Base-by-base conservation (phyloP, 2,797 vertebrate species). In the Gadopsis marmoratus region DNA sequence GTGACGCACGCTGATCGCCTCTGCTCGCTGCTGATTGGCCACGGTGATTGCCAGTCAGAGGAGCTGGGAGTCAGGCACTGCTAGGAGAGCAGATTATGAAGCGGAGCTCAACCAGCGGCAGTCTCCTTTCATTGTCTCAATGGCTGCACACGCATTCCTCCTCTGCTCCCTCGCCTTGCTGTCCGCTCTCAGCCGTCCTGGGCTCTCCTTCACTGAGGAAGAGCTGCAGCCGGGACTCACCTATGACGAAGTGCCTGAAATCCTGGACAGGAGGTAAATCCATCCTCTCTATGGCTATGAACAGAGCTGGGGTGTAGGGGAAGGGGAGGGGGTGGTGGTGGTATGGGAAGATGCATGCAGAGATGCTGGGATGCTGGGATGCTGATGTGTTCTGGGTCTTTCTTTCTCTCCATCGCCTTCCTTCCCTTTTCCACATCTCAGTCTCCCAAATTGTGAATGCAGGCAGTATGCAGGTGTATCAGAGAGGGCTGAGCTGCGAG, bases 41-140 rank as follows among this genome's bases (percentile, higher is more conserved):
- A 61, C 14, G 0, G 48, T 6, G 23, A 21, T 88, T 87, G 95
- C 88, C 93, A 82, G 86, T 96, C 92, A 89, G 72, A 75, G 77
- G 86, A 86, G 90, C 91, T 88, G 87, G 88, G 94, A 93, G 90
- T 91, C 91, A 89, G 91, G 93, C 90, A 85, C 92, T 93, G 94
- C 92, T 91, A 77, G 93, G 86, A 94, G 92, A 95, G 94, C 95
- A 95, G 95, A 96, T 95, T 95, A 95, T 95, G 94, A 95, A 95
- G 95, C 93, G 93, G 92, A 92, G 91, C 94, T 95, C 91, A 21
- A 84, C 90, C 92, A 93, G 93, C 91, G 81, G 92, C 94, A 94
- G 93, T 95, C 93, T 94, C 92, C 91, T 94, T 88, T 91, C 84
- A 89, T 93, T 93, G 95, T 95, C 95, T 95, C 95, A 87, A 96